phyloP scores from a whole-genome alignment of 2,113 vertebrate genomes.

The Sus scrofa region DNA sequence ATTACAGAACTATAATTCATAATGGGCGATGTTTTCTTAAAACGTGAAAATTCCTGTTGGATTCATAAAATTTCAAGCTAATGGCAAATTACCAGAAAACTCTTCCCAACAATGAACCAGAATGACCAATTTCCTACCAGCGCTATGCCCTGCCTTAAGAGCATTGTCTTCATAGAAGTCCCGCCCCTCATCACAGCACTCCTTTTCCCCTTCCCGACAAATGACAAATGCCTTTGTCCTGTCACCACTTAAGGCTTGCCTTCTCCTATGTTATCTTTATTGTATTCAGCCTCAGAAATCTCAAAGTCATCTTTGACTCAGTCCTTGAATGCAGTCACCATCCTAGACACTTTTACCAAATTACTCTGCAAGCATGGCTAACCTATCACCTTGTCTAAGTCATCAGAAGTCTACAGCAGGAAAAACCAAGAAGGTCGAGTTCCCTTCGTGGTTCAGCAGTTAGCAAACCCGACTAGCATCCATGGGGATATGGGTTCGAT shows the following conservation, averaged over 20 bases:
- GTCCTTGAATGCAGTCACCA: neutral
- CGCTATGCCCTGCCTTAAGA: conserved; percentile 35
- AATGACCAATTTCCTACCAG: conserved; percentile 85
- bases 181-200: conserved; percentile 61
- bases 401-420: neutral
- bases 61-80: conserved; percentile 70
- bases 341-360: neutral
- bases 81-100: conserved; percentile 74
- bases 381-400: neutral
- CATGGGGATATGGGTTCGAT: too few species aligned
- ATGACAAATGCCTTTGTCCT: too few species aligned
- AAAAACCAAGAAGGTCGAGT: neutral
- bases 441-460: too few species aligned
- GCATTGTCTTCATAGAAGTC: conserved; percentile 77
- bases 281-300: conserved; percentile 6
- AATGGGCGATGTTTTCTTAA: conserved; percentile 59
- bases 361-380: neutral
- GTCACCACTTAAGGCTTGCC: conserved; percentile 43
- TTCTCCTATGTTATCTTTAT: conserved; percentile 57
- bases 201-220: conserved; percentile 72
- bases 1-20: conserved; percentile 67
- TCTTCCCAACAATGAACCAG: conserved; percentile 80
- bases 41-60: conserved; percentile 63
- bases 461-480: too few species aligned
- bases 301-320: neutral